Base-by-base conservation (phyloP, 1,140 invertebrate species). In the Drosophila mauritiana region DNA sequence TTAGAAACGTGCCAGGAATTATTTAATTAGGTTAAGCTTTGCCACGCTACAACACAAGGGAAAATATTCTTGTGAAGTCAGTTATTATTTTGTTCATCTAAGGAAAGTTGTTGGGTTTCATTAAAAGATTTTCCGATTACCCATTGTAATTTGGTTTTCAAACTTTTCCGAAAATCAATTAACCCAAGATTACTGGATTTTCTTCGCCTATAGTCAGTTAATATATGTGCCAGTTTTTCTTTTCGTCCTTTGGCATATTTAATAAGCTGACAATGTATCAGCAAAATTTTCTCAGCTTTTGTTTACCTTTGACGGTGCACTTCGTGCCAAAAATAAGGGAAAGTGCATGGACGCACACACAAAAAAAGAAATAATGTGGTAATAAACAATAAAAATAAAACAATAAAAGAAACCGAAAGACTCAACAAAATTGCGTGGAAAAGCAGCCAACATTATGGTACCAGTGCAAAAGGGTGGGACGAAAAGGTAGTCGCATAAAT, bases 371-470 rank as follows among this genome's bases (percentile, higher is more conserved):
- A 79, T 63, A 76, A 84, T 78, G 78, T 37, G 54, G 45, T 43
- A 59, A 75, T 67, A 79, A 84, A 63, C 72, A 75, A 76, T 58
- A 62, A 70, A 83, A 64, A 51, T 39, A 80, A 62, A 68, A 73
- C 42, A 68, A 64, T 58, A 73, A 42, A 52, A 46, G 25, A 22
- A 40, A 45, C 40, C 34, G 51, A 64, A 46, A 57, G 43, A 56
- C 22, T 48, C 54, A 55, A 74, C 70, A 63, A 74, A 74, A 74
- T 63, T 46, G 58, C 58, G 43, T 74, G 70, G 59, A 64, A 68
- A 68, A 74, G 45, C 70, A 55, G 70, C 51, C 52, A 55, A 53
- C 31, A 74, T 63, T 74, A 62, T 56, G 49, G 51, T 43, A 15
- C 36, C 37, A 55, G 43, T 42, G 10, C 10, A 4, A 25, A 22